Base-by-base conservation (phyloP, 2,113 vertebrate species). In the Oryzias javanicus region DNA sequence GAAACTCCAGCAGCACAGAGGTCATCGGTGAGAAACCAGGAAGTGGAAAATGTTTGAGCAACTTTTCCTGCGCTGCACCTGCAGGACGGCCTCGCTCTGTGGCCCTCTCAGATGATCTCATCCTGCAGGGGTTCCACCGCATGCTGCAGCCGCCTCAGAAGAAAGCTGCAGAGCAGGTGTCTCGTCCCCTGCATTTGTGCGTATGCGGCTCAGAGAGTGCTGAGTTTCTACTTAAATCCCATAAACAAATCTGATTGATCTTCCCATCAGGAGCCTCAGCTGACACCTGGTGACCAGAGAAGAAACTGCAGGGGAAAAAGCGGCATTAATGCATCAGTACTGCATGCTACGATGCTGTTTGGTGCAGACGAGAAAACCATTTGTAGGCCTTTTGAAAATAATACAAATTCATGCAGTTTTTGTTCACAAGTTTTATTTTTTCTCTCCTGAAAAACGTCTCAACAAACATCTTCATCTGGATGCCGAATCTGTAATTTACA, bases 51-150 rank as follows among this genome's bases (percentile, higher is more conserved):
- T 53, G 66, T 58, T 49, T 62, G 20, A 57, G 66, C 45, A 49
- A 64, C 19, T 44, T 13, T 25, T 47, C 56, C 6, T 74, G 60
- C 74, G 19, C 16, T 29, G 54, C 85, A 84, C 60, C 71, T 66
- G 71, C 82, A 83, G 63, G 78, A 57, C 63, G 62, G 63, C 49
- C 57, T 62, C 18, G 14, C 70, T 50, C 79, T 16, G 7, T 70
- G 4, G 72, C 70, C 72, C 55, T 60, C 55, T 72, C 68, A 69
- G 77, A 90, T 91, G 89, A 91, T 81, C 84, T 91, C 86, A 90
- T 90, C 79, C 79, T 90, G 88, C 88, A 84, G 86, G 77, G 73
- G 72, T 70, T 72, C 56, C 68, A 27, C 80, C n/a, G 66, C 73
- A 75, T 60, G 68, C 74, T 67, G 76, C 4, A 63, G 76, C 65